Base-by-base conservation (phyloP, 2,888 invertebrate genomes). In the Elmis aenea region DNA sequence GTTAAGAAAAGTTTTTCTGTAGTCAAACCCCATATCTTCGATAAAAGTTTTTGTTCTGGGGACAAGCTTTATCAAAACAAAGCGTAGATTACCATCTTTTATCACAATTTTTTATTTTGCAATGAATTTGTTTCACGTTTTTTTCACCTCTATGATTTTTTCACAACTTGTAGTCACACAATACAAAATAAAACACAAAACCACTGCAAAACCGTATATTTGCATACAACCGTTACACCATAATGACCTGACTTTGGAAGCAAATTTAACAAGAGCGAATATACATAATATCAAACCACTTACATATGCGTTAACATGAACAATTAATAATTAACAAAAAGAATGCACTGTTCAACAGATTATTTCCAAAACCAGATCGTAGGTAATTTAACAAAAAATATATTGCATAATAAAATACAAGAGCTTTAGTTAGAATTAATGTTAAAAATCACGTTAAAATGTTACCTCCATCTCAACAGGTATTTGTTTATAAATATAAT, bases 161-260 rank as follows among this genome's bases (percentile, higher is more conserved):
- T n/a, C n/a, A n/a, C n/a, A n/a, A n/a, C n/a, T n/a, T n/a, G n/a
- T n/a, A 18, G 18, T 6, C 18, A 8, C 8, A 18, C 8, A 18
- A 18, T 6, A 18, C 5, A 18, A 18, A 18, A 5, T 18, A 18
- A 18, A 28, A 13, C 27, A 13, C 16, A n/a, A 6, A 30, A 22
- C 22, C 31, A 37, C 21, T 40, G 40, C 40, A 40, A 40, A 39
- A 40, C 4, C 10, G 12, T 31, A 31, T 34, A 40, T 40, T 39
- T 40, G 31, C 31, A 35, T 27, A 40, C 35, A 40, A 40, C 29
- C 29, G 13, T 12, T 21, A 26, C 16, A 26, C 25, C 20, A 15
- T 15, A 21, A 28, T 22, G 25, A 30, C 18, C 27, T 27, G 35
- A 34, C 31, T 35, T 33, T 34, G 25, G 29, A 29, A n/a, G n/a